Base-by-base conservation (phyloP, 1,140 invertebrate genomes). In the Heterodera schachtii region DNA sequence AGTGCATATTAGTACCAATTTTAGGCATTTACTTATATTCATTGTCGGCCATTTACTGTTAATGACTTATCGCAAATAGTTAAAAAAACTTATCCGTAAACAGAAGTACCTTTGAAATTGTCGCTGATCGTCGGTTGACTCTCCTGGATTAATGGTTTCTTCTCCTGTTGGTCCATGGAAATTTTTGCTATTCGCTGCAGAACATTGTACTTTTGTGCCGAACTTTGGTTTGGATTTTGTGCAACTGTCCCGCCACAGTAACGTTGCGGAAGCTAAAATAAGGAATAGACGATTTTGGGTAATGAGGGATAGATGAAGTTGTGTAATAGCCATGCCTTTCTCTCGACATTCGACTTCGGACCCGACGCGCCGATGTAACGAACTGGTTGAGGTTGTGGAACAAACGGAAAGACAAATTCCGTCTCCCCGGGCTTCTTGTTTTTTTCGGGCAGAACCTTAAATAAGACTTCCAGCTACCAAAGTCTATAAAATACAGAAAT, bases 281-380 rank as follows among this genome's bases (percentile, higher is more conserved):
- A 52, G 49, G 11, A 52, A 11, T 52, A 6, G 49, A 52, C 49
- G 31, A 31, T 31, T 31, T 31, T 31, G 31, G 0, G 31, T 52
- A 52, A 52, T 52, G 49, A 0, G 6, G 11, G 49, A 52, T 52
- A 52, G 6, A 8, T 6, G 49, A 31, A 31, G 31, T 31, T 31
- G 31, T 31, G 31, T 31, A 31, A 31, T 31, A 31, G 0, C 13
- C 13, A 52, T 44, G 46, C 67, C 67, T 86, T 83, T 31, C 84
- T 79, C 13, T 74, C 84, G 11, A 75, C 67, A 77, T 66, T 77
- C 11, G 77, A 13, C 69, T 60, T 73, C 31, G 86, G 79, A 5
- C 64, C 76, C 16, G 86, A 87, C 8, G 86, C 85, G 16, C 83
- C 86, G 70, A 86, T 86, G 69, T 86, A 86, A 4, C 83, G 79